A percentile compares a stretch with the other conserved stretches of the same genome.
Conservation (phyloP, 2,113 vertebrate species). For the Rhinichthys klamathensis region DNA sequence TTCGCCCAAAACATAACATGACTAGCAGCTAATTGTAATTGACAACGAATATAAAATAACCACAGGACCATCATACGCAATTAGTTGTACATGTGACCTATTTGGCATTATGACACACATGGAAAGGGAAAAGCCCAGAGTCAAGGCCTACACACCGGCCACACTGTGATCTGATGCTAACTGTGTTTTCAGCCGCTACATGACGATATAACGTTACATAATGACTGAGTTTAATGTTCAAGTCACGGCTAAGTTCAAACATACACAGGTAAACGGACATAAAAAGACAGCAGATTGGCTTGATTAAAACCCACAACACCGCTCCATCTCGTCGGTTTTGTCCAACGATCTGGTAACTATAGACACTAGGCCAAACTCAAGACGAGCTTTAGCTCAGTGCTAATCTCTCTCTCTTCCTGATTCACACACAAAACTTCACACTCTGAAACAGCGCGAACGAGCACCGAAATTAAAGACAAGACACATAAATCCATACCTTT, state of each 20-base stretch:
- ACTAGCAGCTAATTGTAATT: neutral
- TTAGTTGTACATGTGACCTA: neutral
- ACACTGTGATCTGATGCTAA: constrained; percentile 31
- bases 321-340: neutral
- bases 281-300: neutral
- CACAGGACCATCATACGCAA: too few relatives aligned
- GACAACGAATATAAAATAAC: neutral
- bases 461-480: neutral
- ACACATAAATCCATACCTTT: constrained; percentile 77
- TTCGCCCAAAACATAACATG: neutral
- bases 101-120: neutral
- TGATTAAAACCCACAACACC: neutral
- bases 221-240: neutral
- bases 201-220: neutral
- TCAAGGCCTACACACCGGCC: constrained; percentile 1
- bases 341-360: constrained; percentile 27
- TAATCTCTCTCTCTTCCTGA: constrained; percentile 47
- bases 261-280: neutral
- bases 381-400: constrained; percentile 27
- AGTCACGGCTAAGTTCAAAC: neutral
- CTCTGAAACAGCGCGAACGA: neutral
- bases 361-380: constrained; percentile 42
- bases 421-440: neutral
- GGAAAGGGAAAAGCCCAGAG: neutral
- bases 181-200: neutral